A percentile compares a stretch with the other conserved stretches of the same genome.
Conservation (phyloP, 1,140 invertebrate species). For the Heliconius himera region DNA sequence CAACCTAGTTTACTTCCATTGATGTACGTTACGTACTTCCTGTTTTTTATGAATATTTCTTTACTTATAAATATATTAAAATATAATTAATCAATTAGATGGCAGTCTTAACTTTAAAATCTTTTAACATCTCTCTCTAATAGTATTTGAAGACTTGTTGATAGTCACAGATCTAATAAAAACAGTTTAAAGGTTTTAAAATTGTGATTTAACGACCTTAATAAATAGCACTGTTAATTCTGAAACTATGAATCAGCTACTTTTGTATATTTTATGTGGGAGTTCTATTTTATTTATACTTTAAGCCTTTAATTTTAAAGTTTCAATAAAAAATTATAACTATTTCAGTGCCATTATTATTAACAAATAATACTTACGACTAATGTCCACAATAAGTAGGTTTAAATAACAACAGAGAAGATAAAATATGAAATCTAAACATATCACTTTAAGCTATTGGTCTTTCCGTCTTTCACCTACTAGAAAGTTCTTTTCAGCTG, state of each 20-base stretch:
- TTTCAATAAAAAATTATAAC: neutral
- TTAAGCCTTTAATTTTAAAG: neutral
- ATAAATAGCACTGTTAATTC: neutral
- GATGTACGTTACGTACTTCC: neutral
- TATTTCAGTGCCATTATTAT: neutral
- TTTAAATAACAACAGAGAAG: no score
- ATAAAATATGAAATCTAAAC: no score
- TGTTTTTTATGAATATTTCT: neutral
- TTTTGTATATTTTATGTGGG: neutral
- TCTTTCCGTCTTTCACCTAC: no score
- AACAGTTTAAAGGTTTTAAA: neutral
- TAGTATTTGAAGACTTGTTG: neutral
- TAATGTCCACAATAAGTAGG: no score
- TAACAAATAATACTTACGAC: neutral
- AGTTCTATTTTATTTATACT: neutral
- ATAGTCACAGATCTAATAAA: neutral
- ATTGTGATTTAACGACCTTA: conserved; percentile 6
- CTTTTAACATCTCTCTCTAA: neutral
- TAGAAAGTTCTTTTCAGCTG: no score
- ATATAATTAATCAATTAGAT: neutral
- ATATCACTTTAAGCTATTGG: no score
- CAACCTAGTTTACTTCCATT: conserved; percentile 11
- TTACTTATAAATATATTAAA: neutral
- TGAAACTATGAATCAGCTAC: neutral
- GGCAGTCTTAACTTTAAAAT: neutral